Evolutionary conservation across 92 coral and sea anemone genomes (phyloP).

Genomic region (Ricordea florida): DNA sequence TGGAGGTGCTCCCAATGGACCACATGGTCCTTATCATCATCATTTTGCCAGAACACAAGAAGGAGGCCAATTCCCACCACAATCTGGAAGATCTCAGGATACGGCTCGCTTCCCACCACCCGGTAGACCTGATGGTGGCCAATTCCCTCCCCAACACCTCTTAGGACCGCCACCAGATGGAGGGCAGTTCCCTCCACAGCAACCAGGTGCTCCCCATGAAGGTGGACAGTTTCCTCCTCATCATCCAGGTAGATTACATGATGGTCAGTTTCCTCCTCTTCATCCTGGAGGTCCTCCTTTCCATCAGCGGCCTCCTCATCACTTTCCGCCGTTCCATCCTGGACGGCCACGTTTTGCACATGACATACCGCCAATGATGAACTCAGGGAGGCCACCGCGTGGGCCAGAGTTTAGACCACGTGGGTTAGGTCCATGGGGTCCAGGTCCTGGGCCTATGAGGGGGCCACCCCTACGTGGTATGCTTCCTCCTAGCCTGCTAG

Average conservation of each 20-base stretch:
- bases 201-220: constrained; percentile 43
- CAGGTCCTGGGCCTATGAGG: constrained; percentile 68
- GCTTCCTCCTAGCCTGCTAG: constrained; percentile 60
- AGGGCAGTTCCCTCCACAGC: constrained; percentile 28
- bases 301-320: constrained; percentile 50
- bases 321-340: constrained; percentile 66
- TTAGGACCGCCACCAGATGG: not conserved
- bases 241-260: constrained; percentile 56
- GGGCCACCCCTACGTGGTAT: constrained; percentile 62
- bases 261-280: constrained; percentile 26
- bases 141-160: constrained; percentile 43
- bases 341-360: constrained; percentile 66
- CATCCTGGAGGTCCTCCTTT: constrained; percentile 54
- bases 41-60: constrained; percentile 43
- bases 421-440: constrained; percentile 75
- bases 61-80: constrained; percentile 51
- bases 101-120: constrained; percentile 40
- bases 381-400: constrained; percentile 50
- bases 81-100: constrained; percentile 31
- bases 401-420: constrained; percentile 38
- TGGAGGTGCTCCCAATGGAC: not conserved
- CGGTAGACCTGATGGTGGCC: constrained; percentile 20
- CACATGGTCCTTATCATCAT: constrained; percentile 15
- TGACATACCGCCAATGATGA: constrained; percentile 29
- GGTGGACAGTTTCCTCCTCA: constrained; percentile 43